Conservation (phyloP, 1,140 invertebrate species). For the Drosophila sproati region DNA sequence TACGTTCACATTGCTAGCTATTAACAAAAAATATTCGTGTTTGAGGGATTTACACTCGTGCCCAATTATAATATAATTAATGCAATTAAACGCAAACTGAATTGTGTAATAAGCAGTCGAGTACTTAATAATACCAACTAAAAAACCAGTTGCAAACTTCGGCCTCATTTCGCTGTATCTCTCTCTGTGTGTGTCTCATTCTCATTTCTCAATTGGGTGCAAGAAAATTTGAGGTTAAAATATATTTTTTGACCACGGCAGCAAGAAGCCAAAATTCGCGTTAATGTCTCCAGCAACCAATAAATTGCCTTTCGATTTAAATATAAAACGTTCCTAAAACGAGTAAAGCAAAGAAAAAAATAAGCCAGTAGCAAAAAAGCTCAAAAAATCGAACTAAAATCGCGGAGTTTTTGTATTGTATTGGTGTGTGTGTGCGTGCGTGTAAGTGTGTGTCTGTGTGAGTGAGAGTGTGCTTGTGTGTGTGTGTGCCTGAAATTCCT, state of each 20-base stretch:
- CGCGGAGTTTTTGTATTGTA: slow-evolving; percentile 35
- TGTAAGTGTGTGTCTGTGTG: slow-evolving; percentile 31
- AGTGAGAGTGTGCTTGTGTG: slow-evolving; percentile 25
- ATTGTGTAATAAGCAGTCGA: slow-evolving; percentile 16
- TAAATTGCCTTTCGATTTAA: slow-evolving; percentile 36
- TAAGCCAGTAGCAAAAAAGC: slow-evolving; percentile 7
- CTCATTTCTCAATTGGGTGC: slow-evolving; percentile 12
- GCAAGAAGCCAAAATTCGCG: slow-evolving; percentile 43
- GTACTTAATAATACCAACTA: neutral
- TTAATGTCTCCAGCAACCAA: slow-evolving; percentile 57
- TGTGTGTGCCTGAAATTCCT: slow-evolving; percentile 61
- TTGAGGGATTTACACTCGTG: slow-evolving; percentile 29
- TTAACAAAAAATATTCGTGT: slow-evolving; percentile 43
- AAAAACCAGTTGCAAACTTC: neutral
- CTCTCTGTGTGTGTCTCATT: slow-evolving; percentile 10
- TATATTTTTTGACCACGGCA: slow-evolving; percentile 48
- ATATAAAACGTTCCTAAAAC: slow-evolving; percentile 56
- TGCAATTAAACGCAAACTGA: slow-evolving; percentile 15
- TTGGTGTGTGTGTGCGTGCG: slow-evolving; percentile 31
- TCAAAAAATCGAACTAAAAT: slow-evolving; percentile 50
- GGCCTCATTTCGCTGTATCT: neutral
- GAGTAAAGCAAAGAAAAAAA: neutral
- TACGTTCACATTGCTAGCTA: slow-evolving; percentile 14
- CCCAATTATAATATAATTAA: slow-evolving; percentile 10
- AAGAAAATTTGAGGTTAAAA: slow-evolving; percentile 68